Evolutionary conservation across 1,140 invertebrate species (phyloP).

Genomic region (Penaeus japonicus): DNA sequence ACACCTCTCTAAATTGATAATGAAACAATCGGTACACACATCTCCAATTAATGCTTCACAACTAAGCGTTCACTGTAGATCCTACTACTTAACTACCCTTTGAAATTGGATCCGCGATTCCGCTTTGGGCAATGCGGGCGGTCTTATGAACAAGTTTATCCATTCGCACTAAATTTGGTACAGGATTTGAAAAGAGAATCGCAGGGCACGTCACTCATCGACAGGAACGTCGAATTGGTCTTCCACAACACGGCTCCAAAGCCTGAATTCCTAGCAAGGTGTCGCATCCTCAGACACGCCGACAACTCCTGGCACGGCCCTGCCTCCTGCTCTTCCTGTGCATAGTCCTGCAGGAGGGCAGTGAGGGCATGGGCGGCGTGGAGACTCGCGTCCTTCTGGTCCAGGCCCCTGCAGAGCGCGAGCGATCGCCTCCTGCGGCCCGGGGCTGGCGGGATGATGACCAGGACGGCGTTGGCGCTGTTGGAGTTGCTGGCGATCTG

Average conservation of each 20-base stretch:
- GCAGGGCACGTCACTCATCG: constrained; percentile 1
- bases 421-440: neutral
- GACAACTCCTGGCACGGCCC: neutral
- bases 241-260: constrained; percentile 20
- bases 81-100: no score
- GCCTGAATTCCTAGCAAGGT: neutral
- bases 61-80: no score
- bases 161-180: neutral
- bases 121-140: neutral
- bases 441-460: constrained; percentile 22
- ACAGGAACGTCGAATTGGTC: neutral
- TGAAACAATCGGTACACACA: no score
- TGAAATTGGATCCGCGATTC: neutral
- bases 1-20: no score
- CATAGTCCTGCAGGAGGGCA: neutral
- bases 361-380: constrained; percentile 9
- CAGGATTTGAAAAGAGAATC: neutral
- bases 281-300: neutral
- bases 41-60: no score
- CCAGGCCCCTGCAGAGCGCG: neutral
- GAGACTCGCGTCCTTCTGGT: neutral
- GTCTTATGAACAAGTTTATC: neutral
- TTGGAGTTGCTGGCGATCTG: constrained; percentile 46
- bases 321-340: neutral
- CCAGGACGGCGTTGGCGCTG: constrained; percentile 37